Conservation (phyloP, 2,797 vertebrate species). For the Pempheris klunzingeri region DNA sequence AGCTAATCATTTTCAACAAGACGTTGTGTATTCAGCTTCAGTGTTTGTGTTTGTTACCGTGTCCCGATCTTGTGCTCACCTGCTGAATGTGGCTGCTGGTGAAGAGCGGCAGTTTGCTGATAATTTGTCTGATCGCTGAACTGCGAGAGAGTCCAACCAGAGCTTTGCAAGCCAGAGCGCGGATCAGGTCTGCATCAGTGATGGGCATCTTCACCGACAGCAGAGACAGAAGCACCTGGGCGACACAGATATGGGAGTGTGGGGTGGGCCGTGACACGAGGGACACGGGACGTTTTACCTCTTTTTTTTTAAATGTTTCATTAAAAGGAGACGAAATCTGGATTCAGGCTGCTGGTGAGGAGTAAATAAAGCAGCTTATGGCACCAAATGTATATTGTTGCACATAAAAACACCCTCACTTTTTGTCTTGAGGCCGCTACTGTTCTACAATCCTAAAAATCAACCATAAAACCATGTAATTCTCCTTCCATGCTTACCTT, state of each 20-base stretch:
- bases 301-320: neutral
- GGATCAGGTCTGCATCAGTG: conserved; percentile 95
- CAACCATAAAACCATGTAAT: neutral
- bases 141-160: conserved; percentile 94
- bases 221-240: conserved; percentile 90
- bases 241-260: neutral
- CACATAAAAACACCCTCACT: no score
- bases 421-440: neutral
- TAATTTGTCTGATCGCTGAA: conserved; percentile 93
- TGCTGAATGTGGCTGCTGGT: conserved; percentile 97
- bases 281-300: rapidly evolving
- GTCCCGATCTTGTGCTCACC: conserved; percentile 32
- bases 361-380: no score
- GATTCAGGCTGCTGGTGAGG: no score
- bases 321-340: neutral
- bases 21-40: neutral
- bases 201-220: conserved; percentile 96
- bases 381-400: no score
- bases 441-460: neutral
- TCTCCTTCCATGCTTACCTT: conserved; percentile 80
- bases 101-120: conserved; percentile 97
- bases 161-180: conserved; percentile 92
- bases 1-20: no score
- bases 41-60: neutral
- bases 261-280: rapidly evolving